Conservation (phyloP, 2,797 vertebrate species). For the Rhabdophis nuchalis region DNA sequence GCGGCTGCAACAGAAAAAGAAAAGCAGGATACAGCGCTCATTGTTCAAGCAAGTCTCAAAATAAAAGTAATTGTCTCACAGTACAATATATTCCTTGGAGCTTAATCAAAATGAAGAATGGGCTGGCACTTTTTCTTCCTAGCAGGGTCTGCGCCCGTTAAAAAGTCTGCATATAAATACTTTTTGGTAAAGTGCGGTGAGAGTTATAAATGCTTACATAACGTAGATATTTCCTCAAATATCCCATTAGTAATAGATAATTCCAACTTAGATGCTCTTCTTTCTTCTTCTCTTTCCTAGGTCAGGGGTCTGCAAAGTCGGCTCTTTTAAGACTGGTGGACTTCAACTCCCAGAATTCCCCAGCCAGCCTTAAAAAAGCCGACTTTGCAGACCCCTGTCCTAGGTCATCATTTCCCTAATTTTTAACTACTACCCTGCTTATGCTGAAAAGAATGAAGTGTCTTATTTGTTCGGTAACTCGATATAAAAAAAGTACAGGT, state of each 20-base stretch:
- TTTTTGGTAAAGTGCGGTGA: constrained; percentile 55
- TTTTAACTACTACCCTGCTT: not conserved
- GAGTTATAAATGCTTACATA: constrained; percentile 64
- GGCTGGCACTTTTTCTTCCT: constrained; percentile 61
- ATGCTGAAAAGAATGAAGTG: constrained; percentile 21
- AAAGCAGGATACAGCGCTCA: constrained; percentile 44
- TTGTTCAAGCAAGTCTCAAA: constrained; percentile 63
- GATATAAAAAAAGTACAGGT: constrained; percentile 33
- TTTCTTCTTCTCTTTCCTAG: constrained; percentile 22
- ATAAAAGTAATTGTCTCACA: constrained; percentile 66
- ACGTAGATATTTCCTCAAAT: constrained; percentile 38
- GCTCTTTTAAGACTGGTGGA: no score
- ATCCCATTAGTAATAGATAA: constrained; percentile 50
- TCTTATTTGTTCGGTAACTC: constrained; percentile 9
- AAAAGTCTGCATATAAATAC: constrained; percentile 59
- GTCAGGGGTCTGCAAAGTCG: no score
- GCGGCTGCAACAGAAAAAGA: constrained; percentile 19
- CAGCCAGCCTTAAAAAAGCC: no score
- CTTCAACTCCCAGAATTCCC: no score
- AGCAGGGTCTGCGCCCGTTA: constrained; percentile 67
- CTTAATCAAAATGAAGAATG: constrained; percentile 64
- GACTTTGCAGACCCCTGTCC: no score
- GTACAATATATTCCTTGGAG: constrained; percentile 65
- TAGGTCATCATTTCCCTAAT: constrained; percentile 32
- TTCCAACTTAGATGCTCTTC: not conserved